phyloP scores from a whole-genome alignment of 2,797 vertebrate genomes.

The Xiphophorus birchmanni region DNA sequence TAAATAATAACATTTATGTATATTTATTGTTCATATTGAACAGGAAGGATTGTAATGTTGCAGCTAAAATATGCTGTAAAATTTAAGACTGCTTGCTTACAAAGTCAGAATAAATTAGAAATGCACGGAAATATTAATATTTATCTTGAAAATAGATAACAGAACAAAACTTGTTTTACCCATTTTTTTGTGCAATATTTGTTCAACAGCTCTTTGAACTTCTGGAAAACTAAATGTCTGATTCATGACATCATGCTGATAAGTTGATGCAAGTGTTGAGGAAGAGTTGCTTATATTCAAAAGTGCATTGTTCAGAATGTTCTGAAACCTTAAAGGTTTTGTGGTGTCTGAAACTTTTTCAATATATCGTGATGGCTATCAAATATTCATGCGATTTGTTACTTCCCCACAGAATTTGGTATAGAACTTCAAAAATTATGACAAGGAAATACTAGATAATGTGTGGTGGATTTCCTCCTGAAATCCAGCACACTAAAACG shows the following conservation, averaged over 20 bases:
- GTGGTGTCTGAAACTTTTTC: background rate
- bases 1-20: background rate
- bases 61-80: background rate
- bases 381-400: background rate
- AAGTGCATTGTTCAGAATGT: background rate
- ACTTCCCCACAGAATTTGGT: background rate
- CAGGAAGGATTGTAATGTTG: background rate
- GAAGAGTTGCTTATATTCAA: background rate
- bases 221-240: background rate
- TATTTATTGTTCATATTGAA: background rate
- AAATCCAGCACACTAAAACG: background rate
- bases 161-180: background rate
- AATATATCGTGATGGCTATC: background rate
- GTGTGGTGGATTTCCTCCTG: background rate
- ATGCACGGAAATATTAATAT: background rate
- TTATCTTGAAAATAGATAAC: background rate
- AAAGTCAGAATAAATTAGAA: background rate
- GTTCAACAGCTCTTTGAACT: background rate
- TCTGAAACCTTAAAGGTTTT: background rate
- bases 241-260: background rate
- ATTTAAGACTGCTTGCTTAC: background rate
- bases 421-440: background rate
- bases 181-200: background rate
- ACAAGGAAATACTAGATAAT: background rate
- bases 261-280: background rate